Evolutionary conservation across 2,888 invertebrate genomes (phyloP).

Genomic region (Lingula anatina): DNA sequence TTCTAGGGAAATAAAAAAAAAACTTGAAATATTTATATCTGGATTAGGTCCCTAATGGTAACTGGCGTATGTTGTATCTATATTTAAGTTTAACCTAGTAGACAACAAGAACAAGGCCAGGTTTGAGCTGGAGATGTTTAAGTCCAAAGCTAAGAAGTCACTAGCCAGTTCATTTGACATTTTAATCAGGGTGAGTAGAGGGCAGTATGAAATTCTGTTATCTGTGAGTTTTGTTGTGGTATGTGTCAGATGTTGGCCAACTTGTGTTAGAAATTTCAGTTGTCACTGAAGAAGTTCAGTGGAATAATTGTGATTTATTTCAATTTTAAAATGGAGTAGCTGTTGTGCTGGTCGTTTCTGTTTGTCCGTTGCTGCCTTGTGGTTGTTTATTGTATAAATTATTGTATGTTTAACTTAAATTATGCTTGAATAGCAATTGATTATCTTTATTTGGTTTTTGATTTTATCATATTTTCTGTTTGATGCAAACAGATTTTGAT

Average conservation of each 20-base stretch:
- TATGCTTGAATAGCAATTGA: no score
- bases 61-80: not conserved
- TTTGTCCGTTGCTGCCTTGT: no score
- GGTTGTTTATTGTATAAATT: no score
- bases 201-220: constrained; percentile 5
- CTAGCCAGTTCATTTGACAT: constrained; percentile 53
- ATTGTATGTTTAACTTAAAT: no score
- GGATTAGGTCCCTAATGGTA: not conserved
- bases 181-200: constrained; percentile 45
- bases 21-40: not conserved
- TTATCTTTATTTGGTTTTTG: no score
- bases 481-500: no score
- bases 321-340: no score
- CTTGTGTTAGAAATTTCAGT: not conserved
- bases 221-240: no score
- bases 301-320: no score
- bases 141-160: constrained; percentile 51
- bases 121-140: constrained; percentile 34
- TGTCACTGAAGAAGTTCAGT: not conserved
- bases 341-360: no score
- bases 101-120: constrained; percentile 12
- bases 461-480: no score
- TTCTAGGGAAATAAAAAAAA: no score
- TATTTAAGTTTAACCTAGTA: constrained; percentile 30
- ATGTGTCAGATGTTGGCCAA: not conserved